Conservation (phyloP, 2,888 invertebrate genomes). For the Drosophila rellima region DNA sequence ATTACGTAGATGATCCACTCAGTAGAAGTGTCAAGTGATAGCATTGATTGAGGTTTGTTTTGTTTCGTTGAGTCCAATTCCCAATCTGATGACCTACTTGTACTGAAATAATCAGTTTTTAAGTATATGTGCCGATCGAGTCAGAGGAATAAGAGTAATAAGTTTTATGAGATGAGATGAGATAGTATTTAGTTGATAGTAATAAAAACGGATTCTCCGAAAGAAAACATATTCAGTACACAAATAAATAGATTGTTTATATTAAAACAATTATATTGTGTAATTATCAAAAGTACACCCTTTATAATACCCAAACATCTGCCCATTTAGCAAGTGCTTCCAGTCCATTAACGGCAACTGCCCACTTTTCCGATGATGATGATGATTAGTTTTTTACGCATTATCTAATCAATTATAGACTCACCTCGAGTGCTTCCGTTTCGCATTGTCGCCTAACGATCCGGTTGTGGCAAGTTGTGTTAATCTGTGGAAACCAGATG, state of each 20-base stretch:
- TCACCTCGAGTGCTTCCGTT: constrained; percentile 68
- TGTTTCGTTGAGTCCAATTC: constrained; percentile 26
- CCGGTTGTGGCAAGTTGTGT: constrained; percentile 62
- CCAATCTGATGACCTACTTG: constrained; percentile 23
- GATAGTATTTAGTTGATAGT: too few relatives aligned
- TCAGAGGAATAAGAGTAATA: background rate
- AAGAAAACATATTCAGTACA: background rate
- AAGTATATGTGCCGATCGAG: background rate
- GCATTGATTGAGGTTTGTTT: constrained; percentile 16
- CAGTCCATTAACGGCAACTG: background rate
- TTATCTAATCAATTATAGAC: constrained; percentile 14
- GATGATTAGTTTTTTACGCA: constrained; percentile 1
- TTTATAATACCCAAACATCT: background rate
- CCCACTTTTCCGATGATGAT: background rate
- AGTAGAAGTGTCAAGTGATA: constrained; percentile 18
- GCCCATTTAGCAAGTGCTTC: background rate
- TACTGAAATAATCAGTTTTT: constrained; percentile 16
- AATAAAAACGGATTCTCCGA: background rate
- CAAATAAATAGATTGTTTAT: background rate
- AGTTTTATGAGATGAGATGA: background rate
- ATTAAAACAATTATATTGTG: background rate
- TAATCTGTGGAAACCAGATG: constrained; percentile 42
- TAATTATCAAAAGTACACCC: background rate
- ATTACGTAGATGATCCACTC: constrained; percentile 12
- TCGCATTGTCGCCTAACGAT: constrained; percentile 63